Conservation (phyloP, 2,113 vertebrate species). For the Chamaea fasciata region DNA sequence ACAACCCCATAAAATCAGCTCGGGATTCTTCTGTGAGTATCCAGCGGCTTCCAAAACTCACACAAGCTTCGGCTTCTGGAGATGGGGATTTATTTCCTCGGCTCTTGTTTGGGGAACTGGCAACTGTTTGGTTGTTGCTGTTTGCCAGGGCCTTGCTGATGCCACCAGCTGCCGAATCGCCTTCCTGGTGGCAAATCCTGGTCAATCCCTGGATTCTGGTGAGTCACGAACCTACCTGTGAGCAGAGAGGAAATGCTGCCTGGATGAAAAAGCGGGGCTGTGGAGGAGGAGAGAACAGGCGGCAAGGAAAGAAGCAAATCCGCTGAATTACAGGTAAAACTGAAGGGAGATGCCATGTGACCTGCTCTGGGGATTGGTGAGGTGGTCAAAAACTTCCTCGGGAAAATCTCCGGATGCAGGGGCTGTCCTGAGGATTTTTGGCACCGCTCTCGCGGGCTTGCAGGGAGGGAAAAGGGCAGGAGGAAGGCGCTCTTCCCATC, state of each 20-base stretch:
- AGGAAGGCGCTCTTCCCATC: background rate
- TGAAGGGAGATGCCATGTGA: rapidly evolving
- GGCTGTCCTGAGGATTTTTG: background rate
- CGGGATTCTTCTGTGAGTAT: rapidly evolving
- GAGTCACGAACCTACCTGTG: background rate
- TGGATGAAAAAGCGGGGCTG: background rate
- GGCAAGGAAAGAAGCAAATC: background rate
- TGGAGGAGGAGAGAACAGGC: background rate
- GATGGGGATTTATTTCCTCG: rapidly evolving
- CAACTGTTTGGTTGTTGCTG: background rate
- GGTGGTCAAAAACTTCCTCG: background rate
- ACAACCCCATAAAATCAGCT: rapidly evolving
- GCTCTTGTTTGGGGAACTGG: rapidly evolving
- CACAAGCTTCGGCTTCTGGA: rapidly evolving
- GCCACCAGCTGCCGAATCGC: background rate
- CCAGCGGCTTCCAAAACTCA: background rate
- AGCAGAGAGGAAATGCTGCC: background rate
- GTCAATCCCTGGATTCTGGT: background rate
- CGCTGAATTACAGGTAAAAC: background rate
- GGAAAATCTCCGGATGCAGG: background rate
- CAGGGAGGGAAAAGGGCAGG: rapidly evolving
- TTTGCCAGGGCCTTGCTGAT: background rate
- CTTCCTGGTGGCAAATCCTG: background rate
- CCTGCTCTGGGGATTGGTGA: background rate
- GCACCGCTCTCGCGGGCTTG: rapidly evolving